Conservation (phyloP, 2,888 invertebrate genomes). For the Mimas tiliae region DNA sequence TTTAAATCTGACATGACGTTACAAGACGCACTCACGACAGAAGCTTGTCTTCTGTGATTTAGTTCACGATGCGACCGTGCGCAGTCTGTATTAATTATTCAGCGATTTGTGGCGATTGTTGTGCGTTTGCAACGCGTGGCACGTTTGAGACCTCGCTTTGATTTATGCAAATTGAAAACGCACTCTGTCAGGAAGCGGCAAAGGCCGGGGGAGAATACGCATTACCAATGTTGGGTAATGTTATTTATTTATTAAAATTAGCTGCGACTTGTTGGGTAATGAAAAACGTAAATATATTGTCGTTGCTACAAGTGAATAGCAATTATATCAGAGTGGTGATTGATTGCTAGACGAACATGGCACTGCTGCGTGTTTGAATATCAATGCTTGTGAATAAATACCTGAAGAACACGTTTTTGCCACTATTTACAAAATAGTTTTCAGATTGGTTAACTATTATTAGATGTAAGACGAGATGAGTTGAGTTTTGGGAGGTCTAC, state of each 20-base stretch:
- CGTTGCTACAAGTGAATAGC: background rate
- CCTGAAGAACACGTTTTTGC: background rate
- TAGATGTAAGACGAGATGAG: too few relatives aligned
- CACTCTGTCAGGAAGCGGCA: constrained; percentile 48
- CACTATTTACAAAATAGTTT: too few relatives aligned
- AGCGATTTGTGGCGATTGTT: constrained; percentile 24
- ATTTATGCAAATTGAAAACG: constrained; percentile 68
- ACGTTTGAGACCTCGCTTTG: constrained; percentile 46
- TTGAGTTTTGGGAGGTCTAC: too few relatives aligned
- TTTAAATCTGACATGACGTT: constrained; percentile 8
- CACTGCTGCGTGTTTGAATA: background rate
- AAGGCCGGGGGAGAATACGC: constrained; percentile 43
- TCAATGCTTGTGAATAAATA: background rate
- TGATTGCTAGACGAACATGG: background rate
- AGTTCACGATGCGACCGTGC: constrained; percentile 14
- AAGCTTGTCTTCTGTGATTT: constrained; percentile 15
- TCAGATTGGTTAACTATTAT: too few relatives aligned
- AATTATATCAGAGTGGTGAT: background rate
- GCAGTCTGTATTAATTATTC: constrained; percentile 21
- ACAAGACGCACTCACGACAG: constrained; percentile 21
- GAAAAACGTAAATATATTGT: background rate
- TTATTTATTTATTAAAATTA: constrained; percentile 23
- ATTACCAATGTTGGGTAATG: constrained; percentile 38
- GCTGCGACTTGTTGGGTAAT: constrained; percentile 2
- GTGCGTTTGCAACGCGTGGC: constrained; percentile 20